These are phyloP conservation scores for Argyresthia goedartella DNA, from an alignment of 2,888 invertebrate species.

Conservation along the genomic window DNA sequence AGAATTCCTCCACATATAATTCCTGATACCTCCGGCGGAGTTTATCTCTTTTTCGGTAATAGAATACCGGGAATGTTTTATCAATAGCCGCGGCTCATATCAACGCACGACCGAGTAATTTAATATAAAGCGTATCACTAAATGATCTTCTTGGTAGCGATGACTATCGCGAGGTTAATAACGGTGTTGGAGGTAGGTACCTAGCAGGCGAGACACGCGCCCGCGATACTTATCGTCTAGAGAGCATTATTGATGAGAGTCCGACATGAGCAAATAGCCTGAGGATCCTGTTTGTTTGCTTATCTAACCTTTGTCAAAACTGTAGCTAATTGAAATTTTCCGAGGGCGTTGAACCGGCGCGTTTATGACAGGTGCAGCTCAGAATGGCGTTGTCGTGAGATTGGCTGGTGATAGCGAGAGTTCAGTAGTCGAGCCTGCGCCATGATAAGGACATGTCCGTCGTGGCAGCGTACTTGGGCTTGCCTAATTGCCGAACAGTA, in stretches of 20 bases:
- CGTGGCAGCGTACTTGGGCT: conserved; percentile 25
- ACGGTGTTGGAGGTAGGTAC: conserved; percentile 58
- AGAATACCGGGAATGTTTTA: conserved; percentile 67
- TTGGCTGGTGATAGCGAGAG: conserved; percentile 40
- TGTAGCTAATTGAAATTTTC: conserved; percentile 52
- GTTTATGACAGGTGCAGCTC: conserved; percentile 62
- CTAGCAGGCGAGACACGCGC: conserved; percentile 54
- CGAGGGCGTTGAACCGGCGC: conserved; percentile 38
- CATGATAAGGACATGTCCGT: conserved; percentile 39
- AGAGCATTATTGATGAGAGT: conserved; percentile 65
- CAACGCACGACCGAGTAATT: conserved; percentile 70
- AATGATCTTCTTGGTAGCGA: conserved; percentile 60
- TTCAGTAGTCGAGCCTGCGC: conserved; percentile 31
- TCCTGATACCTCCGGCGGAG: conserved; percentile 50
- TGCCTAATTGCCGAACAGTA: conserved; percentile 63
- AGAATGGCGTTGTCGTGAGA: conserved; percentile 66
- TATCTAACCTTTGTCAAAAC: conserved; percentile 50
- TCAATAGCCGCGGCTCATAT: conserved; percentile 16
- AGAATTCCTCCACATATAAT: conserved; percentile 20
- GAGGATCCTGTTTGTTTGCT: conserved; percentile 63
- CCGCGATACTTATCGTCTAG: conserved; percentile 53
- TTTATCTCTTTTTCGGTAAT: conserved; percentile 66
- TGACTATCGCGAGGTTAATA: conserved; percentile 64
- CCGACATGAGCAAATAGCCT: conserved; percentile 63
- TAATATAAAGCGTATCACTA: conserved; percentile 71